phyloP scores from a whole-genome alignment of 2,888 invertebrate genomes.

The Noctuana brunneofusca region DNA sequence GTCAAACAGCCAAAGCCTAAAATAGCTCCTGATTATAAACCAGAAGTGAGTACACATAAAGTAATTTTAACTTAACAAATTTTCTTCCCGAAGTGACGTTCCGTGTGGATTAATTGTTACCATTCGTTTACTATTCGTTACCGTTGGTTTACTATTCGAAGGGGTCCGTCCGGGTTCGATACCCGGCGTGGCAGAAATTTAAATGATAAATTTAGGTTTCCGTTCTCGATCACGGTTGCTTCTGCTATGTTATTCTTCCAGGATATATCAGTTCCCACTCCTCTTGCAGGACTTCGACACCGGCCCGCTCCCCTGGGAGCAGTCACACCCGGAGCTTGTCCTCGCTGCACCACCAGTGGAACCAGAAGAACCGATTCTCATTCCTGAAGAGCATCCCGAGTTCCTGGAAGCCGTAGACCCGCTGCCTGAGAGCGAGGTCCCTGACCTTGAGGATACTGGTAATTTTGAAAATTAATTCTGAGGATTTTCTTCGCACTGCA shows the following conservation, averaged over 20 bases:
- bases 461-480: not conserved
- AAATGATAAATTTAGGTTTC: too few relatives aligned
- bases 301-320: slow-evolving; percentile 72
- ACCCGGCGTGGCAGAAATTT: too few relatives aligned
- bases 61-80: not conserved
- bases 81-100: too few relatives aligned
- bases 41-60: slow-evolving; percentile 61
- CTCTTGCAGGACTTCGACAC: slow-evolving; percentile 63
- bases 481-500: too few relatives aligned
- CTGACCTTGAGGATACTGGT: slow-evolving; percentile 73
- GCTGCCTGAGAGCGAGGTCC: slow-evolving; percentile 66
- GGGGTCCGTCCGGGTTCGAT: too few relatives aligned
- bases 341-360: slow-evolving; percentile 55
- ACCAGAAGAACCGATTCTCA: slow-evolving; percentile 66
- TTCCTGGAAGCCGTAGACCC: slow-evolving; percentile 70
- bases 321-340: slow-evolving; percentile 52
- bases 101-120: too few relatives aligned
- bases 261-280: not conserved
- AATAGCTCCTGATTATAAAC: slow-evolving; percentile 68
- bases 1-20: slow-evolving; percentile 79
- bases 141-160: too few relatives aligned
- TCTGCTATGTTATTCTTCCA: too few relatives aligned
- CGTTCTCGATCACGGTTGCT: too few relatives aligned
- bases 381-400: slow-evolving; percentile 68
- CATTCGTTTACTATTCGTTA: too few relatives aligned